phyloP scores from a whole-genome alignment of 2,888 invertebrate genomes.

The Acronicta alni region DNA sequence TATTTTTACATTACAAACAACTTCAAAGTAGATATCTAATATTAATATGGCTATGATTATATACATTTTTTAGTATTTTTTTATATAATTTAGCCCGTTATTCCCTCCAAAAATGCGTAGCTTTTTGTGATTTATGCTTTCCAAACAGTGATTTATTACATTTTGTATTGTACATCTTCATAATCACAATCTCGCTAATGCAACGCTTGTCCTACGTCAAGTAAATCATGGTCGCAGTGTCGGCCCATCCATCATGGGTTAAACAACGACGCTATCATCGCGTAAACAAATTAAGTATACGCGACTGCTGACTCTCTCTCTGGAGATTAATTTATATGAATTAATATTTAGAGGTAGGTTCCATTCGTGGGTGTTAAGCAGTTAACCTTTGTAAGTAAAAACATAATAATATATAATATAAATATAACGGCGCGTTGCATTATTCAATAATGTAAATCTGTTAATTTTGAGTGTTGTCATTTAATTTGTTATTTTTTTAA shows the following conservation, averaged over 20 bases:
- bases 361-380: neutral
- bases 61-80: too few relatives aligned
- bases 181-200: constrained; percentile 16
- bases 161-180: neutral
- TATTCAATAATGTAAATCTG: too few relatives aligned
- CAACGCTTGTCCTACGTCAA: constrained; percentile 16
- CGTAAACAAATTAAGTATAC: constrained; percentile 22
- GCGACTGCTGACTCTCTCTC: constrained; percentile 5
- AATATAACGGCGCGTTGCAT: too few relatives aligned
- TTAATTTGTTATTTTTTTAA: too few relatives aligned
- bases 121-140: neutral
- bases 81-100: neutral
- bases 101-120: neutral
- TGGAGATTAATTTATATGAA: constrained; percentile 12
- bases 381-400: too few relatives aligned
- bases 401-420: too few relatives aligned
- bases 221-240: constrained; percentile 29
- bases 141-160: neutral
- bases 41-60: too few relatives aligned
- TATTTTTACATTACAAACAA: too few relatives aligned
- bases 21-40: too few relatives aligned
- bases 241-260: constrained; percentile 43
- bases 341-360: constrained; percentile 16
- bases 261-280: constrained; percentile 25
- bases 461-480: too few relatives aligned